Percentiles rank a stretch among this genome's conserved stretches.
Evolutionary conservation across 2,797 vertebrate species (phyloP).

Genomic region (Hephaestus fuliginosus): DNA sequence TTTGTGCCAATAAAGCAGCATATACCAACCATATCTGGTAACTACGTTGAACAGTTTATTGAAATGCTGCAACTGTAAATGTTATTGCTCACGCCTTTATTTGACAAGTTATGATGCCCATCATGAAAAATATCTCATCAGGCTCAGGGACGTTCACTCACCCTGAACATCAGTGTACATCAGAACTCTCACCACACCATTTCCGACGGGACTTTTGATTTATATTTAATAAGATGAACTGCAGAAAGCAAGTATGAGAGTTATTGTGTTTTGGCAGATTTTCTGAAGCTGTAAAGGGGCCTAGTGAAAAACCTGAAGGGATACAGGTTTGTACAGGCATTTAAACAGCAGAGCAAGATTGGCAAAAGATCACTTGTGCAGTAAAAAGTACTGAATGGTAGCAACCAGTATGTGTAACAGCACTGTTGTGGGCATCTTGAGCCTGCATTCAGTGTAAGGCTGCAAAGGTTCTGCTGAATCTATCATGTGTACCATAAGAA

Average conservation of each 20-base stretch:
- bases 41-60: slow-evolving; percentile 16
- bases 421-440: slow-evolving; percentile 4
- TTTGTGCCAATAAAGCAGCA: neutral
- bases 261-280: slow-evolving; percentile 62
- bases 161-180: slow-evolving; percentile 34
- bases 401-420: slow-evolving; percentile 5
- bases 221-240: slow-evolving; percentile 67
- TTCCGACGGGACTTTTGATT: slow-evolving; percentile 49
- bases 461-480: slow-evolving; percentile 20
- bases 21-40: slow-evolving; percentile 18
- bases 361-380: slow-evolving; percentile 41
- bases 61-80: slow-evolving; percentile 25
- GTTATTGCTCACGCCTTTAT: slow-evolving; percentile 32
- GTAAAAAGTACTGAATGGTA: slow-evolving; percentile 28
- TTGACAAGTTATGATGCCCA: slow-evolving; percentile 36
- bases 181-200: slow-evolving; percentile 27
- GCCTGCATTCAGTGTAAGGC: slow-evolving; percentile 23
- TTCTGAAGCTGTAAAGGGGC: slow-evolving; percentile 63
- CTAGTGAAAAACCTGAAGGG: slow-evolving; percentile 41
- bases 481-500: slow-evolving; percentile 11
- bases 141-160: slow-evolving; percentile 37
- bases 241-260: slow-evolving; percentile 42
- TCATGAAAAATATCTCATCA: slow-evolving; percentile 39
- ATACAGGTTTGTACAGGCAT: slow-evolving; percentile 32
- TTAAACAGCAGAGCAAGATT: slow-evolving; percentile 27